Percentiles rank a stretch among this genome's conserved stretches.
phyloP scores from a whole-genome alignment of 2,113 vertebrate genomes.

The Oplegnathus fasciatus region DNA sequence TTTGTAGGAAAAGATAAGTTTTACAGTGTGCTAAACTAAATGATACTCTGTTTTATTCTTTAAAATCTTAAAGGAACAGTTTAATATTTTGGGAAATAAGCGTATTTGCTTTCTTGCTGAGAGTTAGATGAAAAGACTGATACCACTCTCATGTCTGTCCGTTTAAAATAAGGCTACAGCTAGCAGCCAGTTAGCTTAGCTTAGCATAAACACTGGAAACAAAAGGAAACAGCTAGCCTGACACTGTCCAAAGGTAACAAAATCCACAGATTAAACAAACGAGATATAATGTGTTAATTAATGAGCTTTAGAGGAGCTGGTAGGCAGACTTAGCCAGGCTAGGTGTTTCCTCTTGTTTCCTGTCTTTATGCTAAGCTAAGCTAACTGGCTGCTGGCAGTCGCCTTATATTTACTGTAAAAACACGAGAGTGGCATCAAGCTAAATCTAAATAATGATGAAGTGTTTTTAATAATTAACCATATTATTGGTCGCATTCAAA shows the following conservation, averaged over 20 bases:
- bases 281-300: background rate
- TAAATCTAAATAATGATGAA: background rate
- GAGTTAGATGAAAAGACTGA: background rate
- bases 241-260: background rate
- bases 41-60: background rate
- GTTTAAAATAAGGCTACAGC: background rate
- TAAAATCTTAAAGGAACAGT: background rate
- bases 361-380: background rate
- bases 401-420: background rate
- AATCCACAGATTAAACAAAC: background rate
- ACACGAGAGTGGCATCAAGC: no score
- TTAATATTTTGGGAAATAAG: background rate
- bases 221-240: background rate
- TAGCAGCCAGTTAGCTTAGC: background rate
- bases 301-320: background rate
- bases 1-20: background rate
- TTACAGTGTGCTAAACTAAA: background rate
- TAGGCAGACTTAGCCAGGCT: background rate
- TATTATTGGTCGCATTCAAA: background rate
- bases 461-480: background rate
- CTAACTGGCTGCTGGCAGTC: background rate
- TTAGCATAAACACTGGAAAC: constrained; percentile 13
- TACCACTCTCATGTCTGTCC: no score
- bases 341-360: background rate
- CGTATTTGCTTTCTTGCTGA: background rate